Evolutionary conservation across 2,888 invertebrate genomes (phyloP), one percentile per base, ranked within the genome.

Genomic region (Leptinotarsa peninsularis): DNA sequence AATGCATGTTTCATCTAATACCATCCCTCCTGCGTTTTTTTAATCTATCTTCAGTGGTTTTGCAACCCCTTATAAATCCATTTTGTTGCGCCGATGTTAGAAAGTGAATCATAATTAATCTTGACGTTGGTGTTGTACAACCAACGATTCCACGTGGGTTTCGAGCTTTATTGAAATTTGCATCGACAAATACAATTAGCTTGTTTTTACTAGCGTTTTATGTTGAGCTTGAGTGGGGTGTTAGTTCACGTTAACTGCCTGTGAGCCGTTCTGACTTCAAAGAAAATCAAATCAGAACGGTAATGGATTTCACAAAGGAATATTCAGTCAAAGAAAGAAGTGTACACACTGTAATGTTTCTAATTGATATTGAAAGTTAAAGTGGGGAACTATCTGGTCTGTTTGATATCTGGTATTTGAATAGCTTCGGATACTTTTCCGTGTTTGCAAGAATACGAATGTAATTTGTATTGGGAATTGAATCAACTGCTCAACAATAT

Each of bases 171-270:
- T 81, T 81, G 76, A 78, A 80, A 80, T 79, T 80, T 79, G 79
- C 80, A 80, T 81, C 76, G 78, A 78, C 79, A 79, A 79, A 79
- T 78, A 78, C 79, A 80, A 81, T 81, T 81, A 81, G 78, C 76
- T 74, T 76, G 78, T 80, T 81, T 81, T 80, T 78, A 76, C 76
- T 75, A 75, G 76, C 75, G 75, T 73, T 81, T 78, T 76, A 79
- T 75, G 76, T 77, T 71, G 71, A 67, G 67, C 76, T 74, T 60
- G 60, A 60, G 60, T 60, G 60, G 73, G 77, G 80, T 80, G 79
- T 81, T 81, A 76, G 72, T 73, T 77, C 78, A 71, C 79, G 77
- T 77, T 80, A 80, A 79, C 78, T 74, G 73, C 60, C 75, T 78
- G 75, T 66, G 71, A 78, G 78, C 79, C 68, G 69, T 72, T 78